Base-by-base conservation (phyloP, 2,797 vertebrate genomes). In the Leuciscus waleckii region DNA sequence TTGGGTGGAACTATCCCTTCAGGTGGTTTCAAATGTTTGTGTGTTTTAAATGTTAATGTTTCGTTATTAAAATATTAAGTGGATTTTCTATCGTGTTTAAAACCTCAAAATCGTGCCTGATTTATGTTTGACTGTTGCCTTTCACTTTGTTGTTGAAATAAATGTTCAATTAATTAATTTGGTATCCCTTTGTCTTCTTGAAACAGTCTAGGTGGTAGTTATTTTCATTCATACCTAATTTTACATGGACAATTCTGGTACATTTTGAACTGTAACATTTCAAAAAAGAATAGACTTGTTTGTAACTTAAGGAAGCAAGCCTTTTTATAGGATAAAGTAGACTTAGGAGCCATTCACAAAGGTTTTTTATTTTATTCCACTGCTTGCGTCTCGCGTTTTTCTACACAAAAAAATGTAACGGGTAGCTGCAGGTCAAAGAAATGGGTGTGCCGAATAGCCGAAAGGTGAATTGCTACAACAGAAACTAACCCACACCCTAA, bases 101-200 rank as follows among this genome's bases (percentile, higher is more conserved):
- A 43, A 73, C 2, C 21, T 37, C 14, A 3, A 51, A 37, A 9
- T 51, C 21, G 41, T 49, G 11, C 19, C 39, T 46, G 14, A 29
- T 79, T 79, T 23, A 51, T n/a, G 19, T 35, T 37, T 17, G 8
- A 26, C 13, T 71, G 51, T 69, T 81, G 13, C n/a, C 21, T 41
- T 41, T n/a, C n/a, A 82, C 19, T 9, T 19, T 63, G 51, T 8
- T 65, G 61, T 82, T 81, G 4, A 82, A 82, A 74, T 82, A 82
- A 82, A 83, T 75, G 29, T 37, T 67, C 5, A 7, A 17, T 82
- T 46, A 19, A 63, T 29, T 37, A 13, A 35, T 49, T 23, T 23
- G 14, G 4, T n/a, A 17, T 14, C n/a, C n/a, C 5, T 79, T 70
- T 29, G 3, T 37, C 49, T 29, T 58, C 26, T 70, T 56, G 26